Evolutionary conservation across 2,797 vertebrate genomes (phyloP), one percentile per base, ranked within the genome.

Genomic region (Natrix natrix): DNA sequence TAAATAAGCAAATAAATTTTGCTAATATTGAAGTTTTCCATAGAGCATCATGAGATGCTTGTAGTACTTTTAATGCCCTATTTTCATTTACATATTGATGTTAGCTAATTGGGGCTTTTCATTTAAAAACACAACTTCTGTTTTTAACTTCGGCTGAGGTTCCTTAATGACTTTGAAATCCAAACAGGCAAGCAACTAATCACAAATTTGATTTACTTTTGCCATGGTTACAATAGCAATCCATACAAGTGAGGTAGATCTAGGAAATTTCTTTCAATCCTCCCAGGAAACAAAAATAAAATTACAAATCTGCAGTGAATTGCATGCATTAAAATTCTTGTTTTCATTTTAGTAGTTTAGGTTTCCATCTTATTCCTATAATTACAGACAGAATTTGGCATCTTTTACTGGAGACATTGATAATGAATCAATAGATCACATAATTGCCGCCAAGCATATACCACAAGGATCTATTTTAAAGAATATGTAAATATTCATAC

Each of bases 391-490:
- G 0, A 0, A 88, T 74, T 93, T 93, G 78, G 12, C n/a, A 60
- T 3, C 3, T 26, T 5, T 60, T 10, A 0, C 16, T 54, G 66
- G 60, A 60, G 90, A 94, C 91, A 88, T 0, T 32, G 12, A 22
- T 48, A 92, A 6, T n/a, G 24, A 93, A 69, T 88, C 86, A 43
- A 43, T 93, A 8, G 32, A 83, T 63, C 8, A 55, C 32, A 14
- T 2, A 52, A 90, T n/a, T 88, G 95, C 93, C 91, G 12, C 8
- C 63, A 91, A 5, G 43, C 89, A 63, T 12, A 61, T 14, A 88
- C 74, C 94, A 86, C 16, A 93, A 92, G 69, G 55, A 57, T 4
- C 8, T 22, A 8, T 59, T 94, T 93, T 66, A 91, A 95, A 94
- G n/a, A 26, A 92, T 92, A 16, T 1, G 91, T 28, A 78, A 37